Evolutionary conservation across 2,113 vertebrate species (phyloP).

Genomic region (Regulus satrapa): DNA sequence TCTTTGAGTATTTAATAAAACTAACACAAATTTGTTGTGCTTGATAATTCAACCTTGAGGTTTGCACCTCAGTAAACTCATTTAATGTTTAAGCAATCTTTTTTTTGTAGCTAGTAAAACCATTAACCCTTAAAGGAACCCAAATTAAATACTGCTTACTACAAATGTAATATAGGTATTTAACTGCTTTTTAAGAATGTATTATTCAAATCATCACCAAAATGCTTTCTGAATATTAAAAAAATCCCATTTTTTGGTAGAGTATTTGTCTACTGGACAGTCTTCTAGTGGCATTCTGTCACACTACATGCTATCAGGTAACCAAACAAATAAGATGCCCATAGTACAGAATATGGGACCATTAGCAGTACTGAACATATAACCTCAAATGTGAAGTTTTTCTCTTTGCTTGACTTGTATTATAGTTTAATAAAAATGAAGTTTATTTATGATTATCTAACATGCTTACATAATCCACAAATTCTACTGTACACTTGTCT

Average conservation of each 20-base stretch:
- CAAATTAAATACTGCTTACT: background rate
- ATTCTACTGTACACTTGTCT: background rate
- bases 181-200: background rate
- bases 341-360: background rate
- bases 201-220: background rate
- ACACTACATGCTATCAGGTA: background rate
- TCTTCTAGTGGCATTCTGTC: background rate
- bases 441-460: background rate
- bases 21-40: background rate
- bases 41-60: background rate
- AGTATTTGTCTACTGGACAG: background rate
- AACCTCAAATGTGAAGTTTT: background rate
- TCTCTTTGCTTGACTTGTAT: background rate
- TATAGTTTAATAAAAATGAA: background rate
- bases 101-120: background rate
- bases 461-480: background rate
- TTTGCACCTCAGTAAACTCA: background rate
- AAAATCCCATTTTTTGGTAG: background rate
- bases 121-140: background rate
- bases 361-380: background rate
- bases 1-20: background rate
- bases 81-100: background rate
- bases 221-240: background rate
- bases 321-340: background rate
- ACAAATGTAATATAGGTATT: background rate